Evolutionary conservation across 2,888 invertebrate species (phyloP).

Genomic region (Zygogramma bicolorata): DNA sequence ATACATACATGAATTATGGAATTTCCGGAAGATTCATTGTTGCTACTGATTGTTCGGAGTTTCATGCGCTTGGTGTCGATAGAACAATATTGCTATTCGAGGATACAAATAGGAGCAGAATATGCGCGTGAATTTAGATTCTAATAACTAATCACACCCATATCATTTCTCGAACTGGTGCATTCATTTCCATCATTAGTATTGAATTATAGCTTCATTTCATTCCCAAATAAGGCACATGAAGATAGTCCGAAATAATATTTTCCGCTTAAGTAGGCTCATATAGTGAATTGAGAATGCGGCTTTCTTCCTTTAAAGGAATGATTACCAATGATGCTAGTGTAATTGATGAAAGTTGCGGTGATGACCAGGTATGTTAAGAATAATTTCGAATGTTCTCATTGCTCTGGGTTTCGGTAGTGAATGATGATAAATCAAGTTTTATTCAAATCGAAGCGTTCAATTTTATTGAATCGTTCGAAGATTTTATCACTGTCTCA

Average conservation of each 20-base stretch:
- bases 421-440: not conserved
- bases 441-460: no score
- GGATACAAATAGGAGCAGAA: not conserved
- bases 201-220: constrained; percentile 4
- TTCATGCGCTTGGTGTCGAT: no score
- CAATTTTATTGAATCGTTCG: no score
- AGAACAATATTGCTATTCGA: no score
- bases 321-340: constrained; percentile 26
- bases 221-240: constrained; percentile 29
- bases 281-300: constrained; percentile 36
- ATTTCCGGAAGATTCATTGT: no score
- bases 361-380: not conserved
- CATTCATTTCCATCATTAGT: constrained; percentile 9
- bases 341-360: constrained; percentile 9
- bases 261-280: constrained; percentile 25
- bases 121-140: not conserved
- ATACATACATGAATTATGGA: no score
- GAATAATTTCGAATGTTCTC: not conserved
- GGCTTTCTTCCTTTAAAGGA: constrained; percentile 41
- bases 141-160: constrained; percentile 2
- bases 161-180: not conserved
- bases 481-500: no score
- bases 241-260: constrained; percentile 30
- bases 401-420: not conserved
- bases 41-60: no score